Percentiles rank a stretch among this genome's conserved stretches.
Conservation (phyloP, 2,797 vertebrate species). For the Aphelocoma californica region DNA sequence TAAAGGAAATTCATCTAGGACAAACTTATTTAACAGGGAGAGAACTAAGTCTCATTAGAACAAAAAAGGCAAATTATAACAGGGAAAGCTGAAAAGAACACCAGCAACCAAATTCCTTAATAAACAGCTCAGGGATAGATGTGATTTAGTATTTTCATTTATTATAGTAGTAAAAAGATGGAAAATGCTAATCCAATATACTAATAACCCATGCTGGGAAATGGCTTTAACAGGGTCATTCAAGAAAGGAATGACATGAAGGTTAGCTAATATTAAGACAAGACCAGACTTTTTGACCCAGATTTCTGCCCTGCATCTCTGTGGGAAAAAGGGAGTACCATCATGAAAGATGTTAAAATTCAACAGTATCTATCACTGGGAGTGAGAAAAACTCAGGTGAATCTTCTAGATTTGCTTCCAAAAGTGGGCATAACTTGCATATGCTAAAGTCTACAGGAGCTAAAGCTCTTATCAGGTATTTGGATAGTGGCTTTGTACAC, state of each 20-base stretch:
- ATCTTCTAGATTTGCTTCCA: neutral
- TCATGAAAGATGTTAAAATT: neutral
- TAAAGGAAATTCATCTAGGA: neutral
- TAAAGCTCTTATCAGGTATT: neutral
- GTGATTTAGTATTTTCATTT: neutral
- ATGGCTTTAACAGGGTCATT: neutral
- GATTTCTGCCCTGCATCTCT: neutral
- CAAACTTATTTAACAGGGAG: neutral
- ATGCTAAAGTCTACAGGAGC: neutral
- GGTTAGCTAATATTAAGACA: neutral
- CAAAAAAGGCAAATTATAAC: neutral
- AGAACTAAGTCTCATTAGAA: neutral
- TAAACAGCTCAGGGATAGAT: neutral
- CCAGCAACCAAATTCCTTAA: neutral
- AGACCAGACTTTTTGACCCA: neutral
- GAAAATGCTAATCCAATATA: neutral
- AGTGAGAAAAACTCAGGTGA: neutral
- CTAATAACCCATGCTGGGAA: neutral
- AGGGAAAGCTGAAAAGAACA: neutral
- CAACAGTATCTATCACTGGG: neutral
- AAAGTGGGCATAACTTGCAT: neutral
- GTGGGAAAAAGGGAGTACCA: neutral
- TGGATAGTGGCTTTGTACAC: neutral
- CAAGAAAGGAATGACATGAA: neutral
- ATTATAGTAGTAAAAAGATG: neutral